Evolutionary conservation across 2,113 vertebrate genomes (phyloP), one percentile per base, ranked within the genome.

Genomic region (Fregata magnificens): DNA sequence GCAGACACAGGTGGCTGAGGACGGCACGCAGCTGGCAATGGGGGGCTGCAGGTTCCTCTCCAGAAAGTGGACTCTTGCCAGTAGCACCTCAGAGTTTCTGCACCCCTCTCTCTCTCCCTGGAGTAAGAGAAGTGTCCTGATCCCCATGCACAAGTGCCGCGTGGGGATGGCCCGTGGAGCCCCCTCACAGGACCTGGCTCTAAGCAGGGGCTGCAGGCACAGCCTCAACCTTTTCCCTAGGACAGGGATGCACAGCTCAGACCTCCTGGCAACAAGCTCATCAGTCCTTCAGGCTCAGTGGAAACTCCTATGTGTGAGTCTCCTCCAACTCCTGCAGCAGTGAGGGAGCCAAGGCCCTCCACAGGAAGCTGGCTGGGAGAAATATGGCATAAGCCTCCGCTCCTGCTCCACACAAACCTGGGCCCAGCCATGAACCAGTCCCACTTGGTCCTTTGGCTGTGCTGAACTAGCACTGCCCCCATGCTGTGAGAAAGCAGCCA

Each of bases 91-190:
- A 15, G 32, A 73, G 44, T 9, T 79, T 77, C 32, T 62, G 44
- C 44, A 71, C 29, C 2, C 14, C 21, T 0, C 7, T 2, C 15
- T 21, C 34, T 10, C 47, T 63, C 55, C 14, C 58, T 53, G 45
- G 14, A 72, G 26, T 10, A 52, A 40, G 34, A 36, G 31, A 66
- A 38, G 25, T 28, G 49, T 40, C 66, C 70, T 47, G 56, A 56
- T 3, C 13, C 34, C 40, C 22, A 18, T 0, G 29, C 32, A n/a
- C 52, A 53, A 63, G 17, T 17, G 20, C 40, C 7, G 0, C 17
- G 8, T 2, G 18, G 18, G 22, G 16, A 28, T 7, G 18, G 76
- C 49, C 29, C 0, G 1, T 1, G 3, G 17, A 45, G 13, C 19
- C 36, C 26, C 70, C 26, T 38, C 13, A 0, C 42, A 13, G 47